A percentile compares a stretch with the other conserved stretches of the same genome.
Conservation (phyloP, 2,888 invertebrate species). For the Malacosoma neustria region DNA sequence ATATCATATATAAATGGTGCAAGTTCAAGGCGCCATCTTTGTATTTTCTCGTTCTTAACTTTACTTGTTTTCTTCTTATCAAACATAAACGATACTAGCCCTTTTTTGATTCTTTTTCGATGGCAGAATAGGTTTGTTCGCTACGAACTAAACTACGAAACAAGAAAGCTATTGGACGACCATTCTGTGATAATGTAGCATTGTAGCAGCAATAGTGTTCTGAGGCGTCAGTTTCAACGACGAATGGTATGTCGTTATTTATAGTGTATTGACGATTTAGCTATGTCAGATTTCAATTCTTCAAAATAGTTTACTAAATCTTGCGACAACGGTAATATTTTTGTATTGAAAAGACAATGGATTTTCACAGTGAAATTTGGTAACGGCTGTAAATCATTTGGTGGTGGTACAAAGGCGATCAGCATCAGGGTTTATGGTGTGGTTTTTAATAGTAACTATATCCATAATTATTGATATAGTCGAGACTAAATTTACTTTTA, state of each 20-base stretch:
- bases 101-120: too few relatives aligned
- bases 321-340: neutral
- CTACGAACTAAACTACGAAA: too few relatives aligned
- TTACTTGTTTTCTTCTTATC: too few relatives aligned
- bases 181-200: neutral
- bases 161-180: too few relatives aligned
- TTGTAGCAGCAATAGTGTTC: neutral
- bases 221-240: neutral
- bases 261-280: neutral
- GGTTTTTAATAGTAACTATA: slow-evolving; percentile 9
- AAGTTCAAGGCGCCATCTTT: too few relatives aligned
- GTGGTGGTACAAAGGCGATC: slow-evolving; percentile 7
- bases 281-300: neutral
- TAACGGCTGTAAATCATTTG: slow-evolving; percentile 3
- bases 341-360: neutral
- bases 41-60: too few relatives aligned
- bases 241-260: neutral
- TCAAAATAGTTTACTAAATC: neutral
- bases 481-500: neutral
- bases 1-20: too few relatives aligned
- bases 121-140: too few relatives aligned
- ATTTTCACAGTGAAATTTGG: slow-evolving; percentile 4
- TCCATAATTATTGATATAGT: slow-evolving; percentile 5
- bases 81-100: too few relatives aligned
- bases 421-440: slow-evolving; percentile 10